Evolutionary conservation across 2,888 invertebrate species (phyloP), one percentile per base, ranked within the genome.

Genomic region (Dryadula phaetusa): DNA sequence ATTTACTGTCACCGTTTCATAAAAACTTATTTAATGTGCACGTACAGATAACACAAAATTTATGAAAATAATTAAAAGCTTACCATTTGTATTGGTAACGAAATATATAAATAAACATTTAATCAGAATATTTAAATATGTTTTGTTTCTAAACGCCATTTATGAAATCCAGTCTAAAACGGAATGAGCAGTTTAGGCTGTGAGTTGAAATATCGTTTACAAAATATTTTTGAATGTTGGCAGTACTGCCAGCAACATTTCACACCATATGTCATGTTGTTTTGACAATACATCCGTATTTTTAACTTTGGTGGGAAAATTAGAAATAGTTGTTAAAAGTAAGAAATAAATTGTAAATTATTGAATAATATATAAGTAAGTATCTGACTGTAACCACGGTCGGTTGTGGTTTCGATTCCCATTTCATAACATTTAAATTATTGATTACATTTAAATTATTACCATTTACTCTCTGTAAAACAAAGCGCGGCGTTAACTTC

Each of bases 201-300:
- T 20, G 18, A 4, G 28, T 16, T 44, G 44, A 46, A 32, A 44
- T 14, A 32, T 46, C 44, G 60, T 60, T 60, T 60, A 60, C 60
- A 60, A 60, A 60, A 60, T 60, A 60, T 32, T 46, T 40, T 56
- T 16, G n/a, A 28, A 32, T 44, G 60, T 60, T 60, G 32, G 44
- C 16, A 46, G 18, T 18, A 44, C 10, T 14, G 44, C 16, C 28
- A 12, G 32, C 8, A 8, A 28, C 18, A 28, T 46, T 28, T 7
- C 44, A 60, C 32, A 44, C 32, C 18, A 44, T 20, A 18, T 32
- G 14, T 40, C 40, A 16, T 12, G 10, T 28, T 60, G 60, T 60
- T 60, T 60, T 18, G 25, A 44, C 16, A 46, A 46, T 28, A 32
- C 44, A 18, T 60, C 44, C 44, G 60, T 25, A 40, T 56, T 44